Base-by-base conservation (phyloP, 2,797 vertebrate species). In the Sebastes aleutianus region DNA sequence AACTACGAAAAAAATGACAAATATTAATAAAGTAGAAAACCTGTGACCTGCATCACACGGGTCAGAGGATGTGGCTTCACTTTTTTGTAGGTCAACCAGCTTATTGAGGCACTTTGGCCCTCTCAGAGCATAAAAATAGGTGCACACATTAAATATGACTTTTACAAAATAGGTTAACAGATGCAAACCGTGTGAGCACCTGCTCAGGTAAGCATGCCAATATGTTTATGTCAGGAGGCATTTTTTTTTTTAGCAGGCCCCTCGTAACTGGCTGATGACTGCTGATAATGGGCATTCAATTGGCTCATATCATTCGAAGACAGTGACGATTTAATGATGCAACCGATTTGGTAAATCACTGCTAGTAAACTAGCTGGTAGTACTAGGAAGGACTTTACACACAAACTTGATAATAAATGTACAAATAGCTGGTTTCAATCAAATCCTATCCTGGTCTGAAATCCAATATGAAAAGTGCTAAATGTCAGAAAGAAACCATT, bases 71-170 rank as follows among this genome's bases (percentile, higher is more conserved):
- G 31, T 2, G 36, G 24, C 26, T 29, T 67, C 20, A 27, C 8
- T 53, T 32, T 82, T 73, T 77, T 47, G 18, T 57, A 31, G 81
- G 76, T 80, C 68, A 76, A 14, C 56, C 39, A 14, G 31, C 47
- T 71, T 43, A 77, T 79, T 59, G 70, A 67, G 43, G 58, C 50
- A 50, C 47, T 8, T 50, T 10, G 27, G 9, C 53, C 53, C 70
- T 70, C 13, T 64, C 65, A 27, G 57, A 89, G 69, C 70, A 56
- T 47, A 47, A 70, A 76, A 88, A 63, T 78, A 74, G 62, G 77
- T 57, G 10, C 76, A 67, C 69, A 43, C 59, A 67, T 66, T 50
- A 43, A 72, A 12, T 68, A 8, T 71, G 34, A 36, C 24, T 56
- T 43, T 59, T 36, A 73, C 18, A 39, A 82, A 82, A 57, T 36